phyloP scores from a whole-genome alignment of 2,888 invertebrate species.

The Erpobdella octoculata region DNA sequence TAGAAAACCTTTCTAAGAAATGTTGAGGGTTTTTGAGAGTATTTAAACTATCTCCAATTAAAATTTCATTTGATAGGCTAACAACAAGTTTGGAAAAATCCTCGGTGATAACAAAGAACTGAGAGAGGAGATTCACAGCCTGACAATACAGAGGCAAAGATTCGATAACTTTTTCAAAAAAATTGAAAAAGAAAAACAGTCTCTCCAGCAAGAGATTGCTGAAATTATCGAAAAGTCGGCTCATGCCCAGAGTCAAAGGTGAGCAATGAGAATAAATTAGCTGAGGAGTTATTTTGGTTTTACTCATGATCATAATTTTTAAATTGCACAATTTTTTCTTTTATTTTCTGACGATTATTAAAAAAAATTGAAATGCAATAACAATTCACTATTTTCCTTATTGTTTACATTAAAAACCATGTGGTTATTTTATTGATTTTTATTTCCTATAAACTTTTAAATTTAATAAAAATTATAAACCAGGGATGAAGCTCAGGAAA shows the following conservation, averaged over 20 bases:
- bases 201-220: background rate
- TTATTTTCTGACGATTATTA: too few relatives aligned
- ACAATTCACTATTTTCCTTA: too few relatives aligned
- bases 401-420: too few relatives aligned
- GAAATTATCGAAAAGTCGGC: background rate
- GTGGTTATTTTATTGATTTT: background rate
- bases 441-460: background rate
- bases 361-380: too few relatives aligned
- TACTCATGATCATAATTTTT: background rate
- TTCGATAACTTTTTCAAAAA: slow-evolving; percentile 5
- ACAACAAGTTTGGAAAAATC: background rate
- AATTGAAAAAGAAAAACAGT: slow-evolving; percentile 2
- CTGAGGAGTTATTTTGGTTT: background rate
- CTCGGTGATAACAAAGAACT: slow-evolving; percentile 9
- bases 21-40: too few relatives aligned
- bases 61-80: background rate
- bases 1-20: too few relatives aligned
- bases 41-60: too few relatives aligned
- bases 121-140: background rate
- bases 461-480: background rate
- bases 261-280: background rate
- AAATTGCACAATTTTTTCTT: background rate
- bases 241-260: slow-evolving; percentile 13
- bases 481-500: slow-evolving; percentile 3
- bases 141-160: background rate